phyloP scores from a whole-genome alignment of 2,797 vertebrate species.

The Spinibarbus caldwelli region DNA sequence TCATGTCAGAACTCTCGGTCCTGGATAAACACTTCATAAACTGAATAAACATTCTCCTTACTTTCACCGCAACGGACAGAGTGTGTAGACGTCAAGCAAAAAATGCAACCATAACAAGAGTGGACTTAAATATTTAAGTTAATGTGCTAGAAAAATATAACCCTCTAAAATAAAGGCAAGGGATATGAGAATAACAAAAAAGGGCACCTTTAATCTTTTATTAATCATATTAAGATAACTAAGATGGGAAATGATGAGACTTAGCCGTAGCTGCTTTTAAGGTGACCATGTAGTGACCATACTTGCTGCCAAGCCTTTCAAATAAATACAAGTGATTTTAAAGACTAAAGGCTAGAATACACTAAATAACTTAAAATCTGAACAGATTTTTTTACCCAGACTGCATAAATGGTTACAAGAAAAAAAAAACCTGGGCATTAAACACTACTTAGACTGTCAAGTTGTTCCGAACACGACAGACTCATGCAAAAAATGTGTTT shows the following conservation, averaged over 20 bases:
- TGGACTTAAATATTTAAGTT: constrained; percentile 1
- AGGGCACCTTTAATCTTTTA: not conserved
- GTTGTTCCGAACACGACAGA: not conserved
- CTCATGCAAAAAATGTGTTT: not conserved
- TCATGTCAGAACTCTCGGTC: constrained; percentile 17
- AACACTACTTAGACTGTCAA: not conserved
- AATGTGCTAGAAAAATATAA: not conserved
- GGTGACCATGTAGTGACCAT: not conserved
- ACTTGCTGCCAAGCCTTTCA: constrained; percentile 10
- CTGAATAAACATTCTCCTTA: constrained; percentile 26
- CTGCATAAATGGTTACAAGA: not conserved
- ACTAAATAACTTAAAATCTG: not conserved
- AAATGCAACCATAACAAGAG: constrained; percentile 7
- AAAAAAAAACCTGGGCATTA: not conserved
- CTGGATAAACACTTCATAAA: constrained; percentile 28
- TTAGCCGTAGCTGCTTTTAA: not conserved
- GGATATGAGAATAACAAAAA: not conserved
- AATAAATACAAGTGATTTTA: not conserved
- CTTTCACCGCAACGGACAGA: constrained; percentile 13
- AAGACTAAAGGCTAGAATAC: not conserved
- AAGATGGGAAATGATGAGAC: constrained; percentile 6
- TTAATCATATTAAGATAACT: not conserved
- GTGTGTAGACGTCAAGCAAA: not conserved
- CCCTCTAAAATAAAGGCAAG: not conserved
- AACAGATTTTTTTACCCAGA: not conserved